These are phyloP conservation scores for Olivierus martensii DNA, from an alignment of 1,140 invertebrate genomes.

Conservation along the genomic window DNA sequence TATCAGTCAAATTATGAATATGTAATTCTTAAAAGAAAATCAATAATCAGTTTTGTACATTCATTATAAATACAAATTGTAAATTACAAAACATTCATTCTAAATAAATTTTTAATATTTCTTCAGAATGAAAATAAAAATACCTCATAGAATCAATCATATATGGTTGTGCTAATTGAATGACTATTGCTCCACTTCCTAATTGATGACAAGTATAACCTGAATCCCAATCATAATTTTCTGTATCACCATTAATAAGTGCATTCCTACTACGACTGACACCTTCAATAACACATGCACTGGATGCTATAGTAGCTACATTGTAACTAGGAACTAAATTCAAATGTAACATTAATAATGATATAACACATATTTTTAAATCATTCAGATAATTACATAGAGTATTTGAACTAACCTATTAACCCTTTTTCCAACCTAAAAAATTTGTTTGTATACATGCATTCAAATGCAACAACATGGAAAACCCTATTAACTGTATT, in stretches of 20 bases:
- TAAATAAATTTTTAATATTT: too few relatives aligned
- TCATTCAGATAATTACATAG: background rate
- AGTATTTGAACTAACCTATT: constrained; percentile 28
- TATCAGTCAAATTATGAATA: too few relatives aligned
- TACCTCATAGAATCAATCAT: constrained; percentile 77
- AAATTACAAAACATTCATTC: too few relatives aligned
- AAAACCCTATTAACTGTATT: constrained; percentile 57
- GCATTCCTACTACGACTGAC: constrained; percentile 81
- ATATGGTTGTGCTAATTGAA: constrained; percentile 94
- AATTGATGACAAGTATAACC: constrained; percentile 98
- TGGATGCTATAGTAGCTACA: constrained; percentile 74
- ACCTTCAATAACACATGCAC: constrained; percentile 88
- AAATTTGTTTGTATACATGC: constrained; percentile 60
- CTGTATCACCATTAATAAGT: constrained; percentile 87
- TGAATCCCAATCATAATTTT: constrained; percentile 95
- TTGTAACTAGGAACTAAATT: constrained; percentile 64
- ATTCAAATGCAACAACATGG: constrained; percentile 83
- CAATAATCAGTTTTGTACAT: too few relatives aligned
- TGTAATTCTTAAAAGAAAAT: too few relatives aligned
- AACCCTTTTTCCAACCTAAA: constrained; percentile 58
- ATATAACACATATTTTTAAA: background rate
- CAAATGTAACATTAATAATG: constrained; percentile 26
- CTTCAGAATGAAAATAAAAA: too few relatives aligned
- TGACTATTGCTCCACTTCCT: constrained; percentile 81
- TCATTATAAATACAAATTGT: too few relatives aligned